A percentile compares a stretch with the other conserved stretches of the same genome.
phyloP scores from a whole-genome alignment of 2,888 invertebrate genomes.

The Blastobasis adustella region DNA sequence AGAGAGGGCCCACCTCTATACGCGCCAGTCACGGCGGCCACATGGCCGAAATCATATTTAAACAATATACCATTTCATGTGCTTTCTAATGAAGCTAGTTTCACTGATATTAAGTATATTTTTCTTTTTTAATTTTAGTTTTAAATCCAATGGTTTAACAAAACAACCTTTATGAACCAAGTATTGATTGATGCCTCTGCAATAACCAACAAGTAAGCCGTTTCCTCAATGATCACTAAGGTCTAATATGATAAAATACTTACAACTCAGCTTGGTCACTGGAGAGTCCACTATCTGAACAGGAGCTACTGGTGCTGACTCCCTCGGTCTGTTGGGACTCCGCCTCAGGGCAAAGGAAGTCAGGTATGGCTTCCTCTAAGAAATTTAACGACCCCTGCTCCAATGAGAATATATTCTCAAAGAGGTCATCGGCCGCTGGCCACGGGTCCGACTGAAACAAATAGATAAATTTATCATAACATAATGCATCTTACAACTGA shows the following conservation, averaged over 20 bases:
- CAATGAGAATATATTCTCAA: slow-evolving; percentile 81
- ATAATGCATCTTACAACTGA: slow-evolving; percentile 11
- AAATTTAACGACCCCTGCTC: slow-evolving; percentile 76
- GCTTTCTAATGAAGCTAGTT: no score
- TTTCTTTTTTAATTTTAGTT: no score
- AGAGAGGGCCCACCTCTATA: no score
- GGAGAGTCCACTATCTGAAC: slow-evolving; percentile 83
- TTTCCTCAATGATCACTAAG: no score
- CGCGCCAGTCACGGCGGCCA: no score
- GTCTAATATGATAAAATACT: slow-evolving; percentile 24
- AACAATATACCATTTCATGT: no score
- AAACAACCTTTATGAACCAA: no score
- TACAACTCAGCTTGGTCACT: slow-evolving; percentile 76
- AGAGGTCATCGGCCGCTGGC: slow-evolving; percentile 75
- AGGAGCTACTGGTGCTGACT: slow-evolving; percentile 62
- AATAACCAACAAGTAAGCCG: no score
- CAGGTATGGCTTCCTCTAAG: slow-evolving; percentile 69
- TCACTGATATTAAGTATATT: no score
- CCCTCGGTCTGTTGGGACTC: slow-evolving; percentile 47
- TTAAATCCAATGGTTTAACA: no score
- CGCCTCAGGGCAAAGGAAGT: slow-evolving; percentile 55
- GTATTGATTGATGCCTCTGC: no score
- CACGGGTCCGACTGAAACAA: slow-evolving; percentile 58
- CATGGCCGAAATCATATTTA: no score
- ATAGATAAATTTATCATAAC: slow-evolving; percentile 8